Evolutionary conservation across 1,140 invertebrate species (phyloP), one percentile per base, ranked within the genome.

Genomic region (Conopomorpha cramerella): DNA sequence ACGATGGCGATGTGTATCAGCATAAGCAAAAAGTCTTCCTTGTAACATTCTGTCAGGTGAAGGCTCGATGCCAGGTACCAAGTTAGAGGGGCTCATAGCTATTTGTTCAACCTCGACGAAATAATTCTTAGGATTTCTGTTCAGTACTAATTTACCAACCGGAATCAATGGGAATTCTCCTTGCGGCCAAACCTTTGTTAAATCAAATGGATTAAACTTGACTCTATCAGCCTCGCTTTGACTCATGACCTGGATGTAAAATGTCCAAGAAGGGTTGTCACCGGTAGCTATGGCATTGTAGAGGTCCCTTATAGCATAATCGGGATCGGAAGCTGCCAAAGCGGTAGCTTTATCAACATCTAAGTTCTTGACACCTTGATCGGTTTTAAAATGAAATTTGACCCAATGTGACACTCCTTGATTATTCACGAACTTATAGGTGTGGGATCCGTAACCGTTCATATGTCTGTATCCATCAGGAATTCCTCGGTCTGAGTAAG

Each of bases 111-210:
- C 85, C 60, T 95, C 91, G 17, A 89, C 82, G 67, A 94, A 95
- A 67, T 94, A 95, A 63, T 96, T 96, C 36, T 82, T 83, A 3
- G 93, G 90, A 67, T 95, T 95, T 29, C 85, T 77, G 67, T 95
- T 86, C 14, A 98, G 78, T 0, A 92, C 87, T 45, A 98, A 62
- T 64, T 87, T 86, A 1, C 95, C 95, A 1, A 96, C 93, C 1
- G 85, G 86, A 35, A 93, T 93, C 34, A 97, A 70, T 8, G 95
- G 95, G 64, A 76, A 96, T 14, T 95, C 88, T 16, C 74, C 74
- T 30, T 96, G 93, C 0, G 92, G 84, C 93, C 93, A 96, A n/a
- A 94, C 57, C 70, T 95, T 95, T 28, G 92, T 95, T 10, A 95
- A 50, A 67, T 94, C 92, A 56, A 94, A 94, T 2, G 91, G 90